phyloP scores from a whole-genome alignment of 2,888 invertebrate species.

The Horisme vitalbata region DNA sequence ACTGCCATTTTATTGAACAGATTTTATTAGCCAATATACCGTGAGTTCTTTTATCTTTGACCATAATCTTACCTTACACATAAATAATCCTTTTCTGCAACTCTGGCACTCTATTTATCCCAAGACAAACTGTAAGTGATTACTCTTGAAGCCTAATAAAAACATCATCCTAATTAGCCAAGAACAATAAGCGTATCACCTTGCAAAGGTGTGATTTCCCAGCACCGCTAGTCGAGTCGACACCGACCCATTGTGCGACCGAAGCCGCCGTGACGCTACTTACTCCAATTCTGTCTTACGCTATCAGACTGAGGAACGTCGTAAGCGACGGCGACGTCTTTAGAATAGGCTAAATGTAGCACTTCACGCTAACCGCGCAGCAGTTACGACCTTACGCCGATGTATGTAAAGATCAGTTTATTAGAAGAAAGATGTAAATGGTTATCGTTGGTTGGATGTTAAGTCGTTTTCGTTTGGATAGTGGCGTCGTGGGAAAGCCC shows the following conservation, averaged over 20 bases:
- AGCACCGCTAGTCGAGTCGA: conserved; percentile 77
- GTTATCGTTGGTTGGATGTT: conserved; percentile 40
- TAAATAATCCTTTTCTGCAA: conserved; percentile 6
- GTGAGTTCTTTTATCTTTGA: conserved; percentile 28
- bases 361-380: conserved; percentile 38
- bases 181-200: conserved; percentile 75
- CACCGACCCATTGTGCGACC: conserved; percentile 79
- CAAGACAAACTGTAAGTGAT: conserved; percentile 15
- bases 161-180: conserved; percentile 70
- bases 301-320: conserved; percentile 57
- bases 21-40: conserved; percentile 31
- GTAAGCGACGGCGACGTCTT: conserved; percentile 54
- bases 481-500: conserved; percentile 79
- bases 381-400: conserved; percentile 55
- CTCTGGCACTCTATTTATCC: neutral
- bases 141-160: conserved; percentile 35
- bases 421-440: conserved; percentile 60
- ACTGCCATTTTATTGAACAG: conserved; percentile 37
- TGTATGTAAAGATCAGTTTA: conserved; percentile 27
- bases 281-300: conserved; percentile 79
- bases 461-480: conserved; percentile 58
- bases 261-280: conserved; percentile 81
- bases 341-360: conserved; percentile 44
- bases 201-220: conserved; percentile 76
- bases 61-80: neutral